A percentile compares a stretch with the other conserved stretches of the same genome.
Conservation (phyloP, 2,888 invertebrate species). For the Phaedon cochleariae region DNA sequence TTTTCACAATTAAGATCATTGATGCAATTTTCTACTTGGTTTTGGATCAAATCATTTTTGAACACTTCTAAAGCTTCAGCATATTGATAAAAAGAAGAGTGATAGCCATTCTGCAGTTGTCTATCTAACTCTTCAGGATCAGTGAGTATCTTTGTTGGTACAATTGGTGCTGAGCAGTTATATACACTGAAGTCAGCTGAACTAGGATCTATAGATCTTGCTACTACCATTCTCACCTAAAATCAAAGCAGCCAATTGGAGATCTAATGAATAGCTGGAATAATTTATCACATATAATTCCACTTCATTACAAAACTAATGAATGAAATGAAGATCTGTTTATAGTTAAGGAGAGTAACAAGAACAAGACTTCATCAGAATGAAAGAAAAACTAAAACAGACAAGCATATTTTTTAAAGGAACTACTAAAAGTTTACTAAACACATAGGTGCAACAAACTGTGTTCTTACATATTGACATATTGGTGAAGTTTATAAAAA, state of each 20-base stretch:
- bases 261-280: too few relatives aligned
- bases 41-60: constrained; percentile 29
- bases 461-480: constrained; percentile 78
- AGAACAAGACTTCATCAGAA: not conserved
- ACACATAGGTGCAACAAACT: constrained; percentile 40
- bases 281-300: too few relatives aligned
- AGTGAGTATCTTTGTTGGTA: constrained; percentile 90
- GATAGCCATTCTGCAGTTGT: constrained; percentile 80
- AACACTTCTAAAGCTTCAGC: constrained; percentile 34
- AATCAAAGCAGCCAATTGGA: too few relatives aligned
- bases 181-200: constrained; percentile 76
- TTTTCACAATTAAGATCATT: constrained; percentile 16
- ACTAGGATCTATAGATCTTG: constrained; percentile 90
- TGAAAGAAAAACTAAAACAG: constrained; percentile 3
- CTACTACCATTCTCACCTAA: constrained; percentile 88
- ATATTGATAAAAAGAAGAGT: constrained; percentile 52
- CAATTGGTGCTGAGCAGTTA: constrained; percentile 82
- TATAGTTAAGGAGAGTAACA: too few relatives aligned
- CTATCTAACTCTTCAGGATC: constrained; percentile 91
- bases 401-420: not conserved
- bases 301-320: too few relatives aligned
- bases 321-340: too few relatives aligned
- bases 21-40: constrained; percentile 23
- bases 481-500: constrained; percentile 62
- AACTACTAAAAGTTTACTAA: constrained; percentile 27